phyloP scores from a whole-genome alignment of 2,113 vertebrate genomes.

The Symphodus melops region DNA sequence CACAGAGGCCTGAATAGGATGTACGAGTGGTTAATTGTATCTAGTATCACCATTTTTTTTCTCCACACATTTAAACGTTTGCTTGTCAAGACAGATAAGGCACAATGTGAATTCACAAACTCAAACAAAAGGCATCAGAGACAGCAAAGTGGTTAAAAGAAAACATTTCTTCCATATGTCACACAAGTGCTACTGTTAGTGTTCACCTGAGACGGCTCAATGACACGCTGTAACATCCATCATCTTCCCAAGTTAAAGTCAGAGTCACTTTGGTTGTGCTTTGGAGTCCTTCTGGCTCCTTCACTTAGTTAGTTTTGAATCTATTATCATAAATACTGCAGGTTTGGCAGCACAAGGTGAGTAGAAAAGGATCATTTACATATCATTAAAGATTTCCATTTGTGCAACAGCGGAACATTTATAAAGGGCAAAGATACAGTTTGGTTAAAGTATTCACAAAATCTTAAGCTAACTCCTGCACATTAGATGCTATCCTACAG shows the following conservation, averaged over 20 bases:
- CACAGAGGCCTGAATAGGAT: conserved; percentile 2
- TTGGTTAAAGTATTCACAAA: background rate
- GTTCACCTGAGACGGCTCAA: conserved; percentile 4
- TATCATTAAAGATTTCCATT: too few relatives aligned
- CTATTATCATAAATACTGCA: background rate
- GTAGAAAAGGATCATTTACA: background rate
- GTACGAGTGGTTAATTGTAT: background rate
- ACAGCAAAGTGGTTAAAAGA: conserved; percentile 3
- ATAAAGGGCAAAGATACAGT: background rate
- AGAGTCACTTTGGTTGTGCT: conserved; percentile 15
- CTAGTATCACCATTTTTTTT: background rate
- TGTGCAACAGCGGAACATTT: background rate
- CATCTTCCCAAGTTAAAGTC: background rate
- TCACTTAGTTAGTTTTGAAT: background rate
- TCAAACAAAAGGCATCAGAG: conserved; percentile 8
- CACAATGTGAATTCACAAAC: conserved; percentile 48
- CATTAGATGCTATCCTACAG: background rate
- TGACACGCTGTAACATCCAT: background rate
- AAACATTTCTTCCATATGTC: background rate
- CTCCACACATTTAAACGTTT: background rate
- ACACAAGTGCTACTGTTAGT: conserved; percentile 15
- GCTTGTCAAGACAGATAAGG: conserved; percentile 46
- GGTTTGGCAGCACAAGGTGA: background rate
- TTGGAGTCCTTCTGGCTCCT: background rate
- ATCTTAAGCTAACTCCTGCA: background rate